Base-by-base conservation (phyloP, 2,113 vertebrate genomes). In the Phylloscopus whistleri region DNA sequence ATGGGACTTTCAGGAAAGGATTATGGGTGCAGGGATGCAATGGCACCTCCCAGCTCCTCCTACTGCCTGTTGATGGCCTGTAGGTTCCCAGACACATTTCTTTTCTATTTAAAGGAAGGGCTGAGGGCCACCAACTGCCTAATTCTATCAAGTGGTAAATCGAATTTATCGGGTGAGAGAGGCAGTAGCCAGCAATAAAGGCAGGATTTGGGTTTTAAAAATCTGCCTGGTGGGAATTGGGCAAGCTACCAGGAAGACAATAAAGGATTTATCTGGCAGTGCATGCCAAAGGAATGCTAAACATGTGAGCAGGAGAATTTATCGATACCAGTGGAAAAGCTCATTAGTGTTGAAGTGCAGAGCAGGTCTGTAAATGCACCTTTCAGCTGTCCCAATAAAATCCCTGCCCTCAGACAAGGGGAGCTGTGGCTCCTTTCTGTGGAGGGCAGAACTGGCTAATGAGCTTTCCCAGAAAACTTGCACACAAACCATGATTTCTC, bases 211-310 rank as follows among this genome's bases (percentile, higher is more conserved):
- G 62, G 39, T 55, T 90, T 94, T 93, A 31, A 73, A 96, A 93
- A 88, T 62, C 72, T 89, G 87, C 62, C 76, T 49, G 63, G 69
- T 87, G 91, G 92, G 84, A 93, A 83, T 23, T 73, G 82, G 93
- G 90, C 93, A 89, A 76, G 53, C 81, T 77, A 90, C 95, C 95
- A 96, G 94, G 60, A 89, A 93, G 91, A 92, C 86, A 95, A 93
- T 94, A 93, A 87, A 87, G 69, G 79, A 69, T 96, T 91, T 96
- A 82, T 86, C 86, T 89, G 89, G 81, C 85, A 67, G 19, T 53
- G 31, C 41, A 23, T 70, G 84, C 64, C 51, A 93, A 76, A 92
- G 60, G 73, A 86, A 74, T 31, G 60, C 83, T 85, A n/a, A 90
- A 82, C 28, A 30, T 69, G 78, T 27, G 72, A 96, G 90, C 6